phyloP scores from a whole-genome alignment of 2,888 invertebrate genomes.

The Serrognathus titanus region DNA sequence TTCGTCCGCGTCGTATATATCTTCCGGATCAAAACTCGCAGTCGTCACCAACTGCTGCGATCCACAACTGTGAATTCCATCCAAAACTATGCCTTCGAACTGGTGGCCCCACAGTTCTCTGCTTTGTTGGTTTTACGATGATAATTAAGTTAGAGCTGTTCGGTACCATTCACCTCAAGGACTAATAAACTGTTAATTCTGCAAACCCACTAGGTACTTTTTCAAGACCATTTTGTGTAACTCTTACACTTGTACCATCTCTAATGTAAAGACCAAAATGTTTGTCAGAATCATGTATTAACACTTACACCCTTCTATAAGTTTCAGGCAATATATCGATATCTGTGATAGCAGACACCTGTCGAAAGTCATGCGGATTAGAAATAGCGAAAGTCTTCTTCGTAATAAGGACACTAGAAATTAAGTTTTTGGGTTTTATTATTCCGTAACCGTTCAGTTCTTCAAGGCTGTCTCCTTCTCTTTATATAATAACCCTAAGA shows the following conservation, averaged over 20 bases:
- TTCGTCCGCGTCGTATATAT: constrained; percentile 75
- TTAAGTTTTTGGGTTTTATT: constrained; percentile 77
- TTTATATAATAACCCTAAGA: constrained; percentile 84
- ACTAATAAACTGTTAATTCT: constrained; percentile 92
- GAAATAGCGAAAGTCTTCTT: constrained; percentile 85
- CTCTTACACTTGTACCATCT: constrained; percentile 82
- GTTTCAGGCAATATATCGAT: constrained; percentile 99
- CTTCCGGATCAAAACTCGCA: constrained; percentile 47
- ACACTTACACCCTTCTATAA: constrained; percentile 85
- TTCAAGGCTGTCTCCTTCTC: constrained; percentile 90
- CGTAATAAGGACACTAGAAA: constrained; percentile 71
- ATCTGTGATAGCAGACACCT: constrained; percentile 98
- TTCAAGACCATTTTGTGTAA: constrained; percentile 81
- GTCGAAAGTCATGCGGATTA: constrained; percentile 97
- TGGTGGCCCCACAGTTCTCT: constrained; percentile 63
- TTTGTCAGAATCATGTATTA: constrained; percentile 97
- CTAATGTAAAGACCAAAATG: constrained; percentile 97
- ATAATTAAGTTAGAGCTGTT: constrained; percentile 98
- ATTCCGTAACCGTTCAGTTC: constrained; percentile 93
- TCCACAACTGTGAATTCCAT: constrained; percentile 65
- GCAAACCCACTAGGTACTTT: constrained; percentile 97
- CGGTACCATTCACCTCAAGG: constrained; percentile 97
- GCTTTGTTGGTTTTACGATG: constrained; percentile 98
- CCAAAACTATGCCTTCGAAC: constrained; percentile 74
- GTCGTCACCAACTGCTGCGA: constrained; percentile 66